Conservation (phyloP, 2,888 invertebrate species). For the Acanthopleura granulata region DNA sequence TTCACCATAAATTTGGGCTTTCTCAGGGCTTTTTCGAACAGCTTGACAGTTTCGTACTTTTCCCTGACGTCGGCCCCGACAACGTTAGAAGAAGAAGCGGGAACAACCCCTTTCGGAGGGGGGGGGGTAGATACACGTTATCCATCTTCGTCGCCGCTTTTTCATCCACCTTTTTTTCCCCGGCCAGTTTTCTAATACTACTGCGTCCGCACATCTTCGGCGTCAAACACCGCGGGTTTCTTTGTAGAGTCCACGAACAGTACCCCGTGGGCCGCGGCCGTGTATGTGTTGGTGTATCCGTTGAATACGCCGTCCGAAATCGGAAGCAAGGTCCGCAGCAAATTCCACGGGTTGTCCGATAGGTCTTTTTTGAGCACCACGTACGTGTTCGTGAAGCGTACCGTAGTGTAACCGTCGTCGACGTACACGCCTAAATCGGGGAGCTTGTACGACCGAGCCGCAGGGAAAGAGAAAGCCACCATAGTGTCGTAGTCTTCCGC, state of each 20-base stretch:
- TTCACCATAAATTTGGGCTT: slow-evolving; percentile 1
- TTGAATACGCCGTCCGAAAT: not conserved
- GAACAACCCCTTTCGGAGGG: not conserved
- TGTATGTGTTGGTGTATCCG: not conserved
- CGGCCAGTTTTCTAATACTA: too few relatives aligned
- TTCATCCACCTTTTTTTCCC: too few relatives aligned
- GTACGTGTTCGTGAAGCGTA: not conserved
- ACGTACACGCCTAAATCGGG: not conserved
- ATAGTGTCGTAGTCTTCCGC: not conserved
- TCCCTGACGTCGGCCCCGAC: not conserved
- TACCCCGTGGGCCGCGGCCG: not conserved
- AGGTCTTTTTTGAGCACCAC: not conserved
- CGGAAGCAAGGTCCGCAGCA: not conserved
- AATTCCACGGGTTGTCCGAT: not conserved
- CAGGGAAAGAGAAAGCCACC: not conserved
- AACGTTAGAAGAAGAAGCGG: too few relatives aligned
- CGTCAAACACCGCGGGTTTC: slow-evolving; percentile 7
- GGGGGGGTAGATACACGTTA: not conserved
- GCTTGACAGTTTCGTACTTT: not conserved
- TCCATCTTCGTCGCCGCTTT: not conserved
- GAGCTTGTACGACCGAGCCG: not conserved
- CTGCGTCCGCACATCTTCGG: not conserved
- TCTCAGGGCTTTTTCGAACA: not conserved
- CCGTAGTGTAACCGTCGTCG: not conserved
- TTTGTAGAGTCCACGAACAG: not conserved